Evolutionary conservation across 2,113 vertebrate genomes (phyloP).

Genomic region (Hippocampus mohnikei): DNA sequence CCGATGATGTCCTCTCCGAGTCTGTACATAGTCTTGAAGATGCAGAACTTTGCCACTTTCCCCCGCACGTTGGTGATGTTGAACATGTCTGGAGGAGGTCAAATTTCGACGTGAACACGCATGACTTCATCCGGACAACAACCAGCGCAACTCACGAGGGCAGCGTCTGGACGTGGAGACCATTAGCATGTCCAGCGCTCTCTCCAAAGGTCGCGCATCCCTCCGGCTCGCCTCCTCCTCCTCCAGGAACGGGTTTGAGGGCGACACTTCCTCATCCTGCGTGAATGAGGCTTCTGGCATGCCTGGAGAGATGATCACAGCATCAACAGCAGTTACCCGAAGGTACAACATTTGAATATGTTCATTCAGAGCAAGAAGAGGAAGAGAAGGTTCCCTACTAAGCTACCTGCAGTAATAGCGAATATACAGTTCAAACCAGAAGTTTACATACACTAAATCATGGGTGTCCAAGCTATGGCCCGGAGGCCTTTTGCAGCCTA

Average conservation of each 20-base stretch:
- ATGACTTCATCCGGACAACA: too few relatives aligned
- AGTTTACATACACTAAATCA: too few relatives aligned
- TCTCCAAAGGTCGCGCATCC: slow-evolving; percentile 82
- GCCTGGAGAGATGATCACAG: slow-evolving; percentile 61
- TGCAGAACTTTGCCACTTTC: slow-evolving; percentile 93
- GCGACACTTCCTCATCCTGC: slow-evolving; percentile 89
- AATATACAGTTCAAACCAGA: too few relatives aligned
- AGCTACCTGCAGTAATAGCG: too few relatives aligned
- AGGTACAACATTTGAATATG: not conserved
- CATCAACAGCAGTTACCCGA: not conserved
- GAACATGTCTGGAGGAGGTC: slow-evolving; percentile 79
- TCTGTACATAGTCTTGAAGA: slow-evolving; percentile 94
- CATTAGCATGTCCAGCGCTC: slow-evolving; percentile 91
- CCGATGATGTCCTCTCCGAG: slow-evolving; percentile 93
- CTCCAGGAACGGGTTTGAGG: slow-evolving; percentile 94
- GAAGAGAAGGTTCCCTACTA: too few relatives aligned
- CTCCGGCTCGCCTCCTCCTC: slow-evolving; percentile 87
- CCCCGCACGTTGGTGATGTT: slow-evolving; percentile 93
- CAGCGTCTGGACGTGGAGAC: slow-evolving; percentile 87
- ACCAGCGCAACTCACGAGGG: slow-evolving; percentile 61
- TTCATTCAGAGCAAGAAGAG: too few relatives aligned
- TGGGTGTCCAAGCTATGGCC: too few relatives aligned
- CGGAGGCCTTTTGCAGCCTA: too few relatives aligned
- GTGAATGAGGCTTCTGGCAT: slow-evolving; percentile 86
- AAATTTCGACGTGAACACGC: not conserved